Evolutionary conservation across 2,888 invertebrate species (phyloP).

Genomic region (Andrena marginata): DNA sequence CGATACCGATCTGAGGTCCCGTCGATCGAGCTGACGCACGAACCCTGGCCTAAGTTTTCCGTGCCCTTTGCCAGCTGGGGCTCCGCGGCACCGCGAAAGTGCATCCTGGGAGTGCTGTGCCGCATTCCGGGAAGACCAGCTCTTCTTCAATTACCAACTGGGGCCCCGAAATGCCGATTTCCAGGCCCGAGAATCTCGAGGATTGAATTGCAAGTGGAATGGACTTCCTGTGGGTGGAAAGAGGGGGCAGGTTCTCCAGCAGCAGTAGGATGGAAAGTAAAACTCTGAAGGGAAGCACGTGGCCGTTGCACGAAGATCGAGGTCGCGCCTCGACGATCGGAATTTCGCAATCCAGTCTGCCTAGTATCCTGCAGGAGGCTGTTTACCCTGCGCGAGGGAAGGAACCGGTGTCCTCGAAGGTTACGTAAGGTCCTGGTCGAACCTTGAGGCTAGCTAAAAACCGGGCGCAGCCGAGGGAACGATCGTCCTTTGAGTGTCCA

Average conservation of each 20-base stretch:
- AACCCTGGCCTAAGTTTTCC: conserved; percentile 30
- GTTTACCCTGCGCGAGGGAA: conserved; percentile 30
- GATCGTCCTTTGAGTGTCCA: background rate
- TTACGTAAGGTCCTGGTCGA: conserved; percentile 10
- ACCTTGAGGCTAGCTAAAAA: background rate
- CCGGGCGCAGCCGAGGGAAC: background rate
- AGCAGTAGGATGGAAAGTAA: conserved; percentile 26
- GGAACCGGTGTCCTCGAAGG: conserved; percentile 17
- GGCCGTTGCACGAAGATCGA: conserved; percentile 66
- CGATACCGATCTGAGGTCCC: conserved; percentile 19
- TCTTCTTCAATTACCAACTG: conserved; percentile 1
- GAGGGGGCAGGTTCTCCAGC: conserved; percentile 16
- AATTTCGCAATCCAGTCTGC: conserved; percentile 63
- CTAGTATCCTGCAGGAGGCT: conserved; percentile 43
- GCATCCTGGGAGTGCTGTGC: conserved; percentile 67
- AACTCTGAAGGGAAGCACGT: conserved; percentile 44
- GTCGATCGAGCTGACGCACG: conserved; percentile 1
- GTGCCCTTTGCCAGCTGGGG: conserved; percentile 64
- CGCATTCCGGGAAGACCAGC: conserved; percentile 57
- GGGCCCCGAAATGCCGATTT: too few relatives aligned
- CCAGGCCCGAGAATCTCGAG: too few relatives aligned
- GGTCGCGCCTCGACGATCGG: conserved; percentile 70
- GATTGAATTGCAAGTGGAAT: too few relatives aligned
- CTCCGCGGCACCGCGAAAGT: conserved; percentile 39
- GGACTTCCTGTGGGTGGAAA: background rate